Evolutionary conservation across 2,113 vertebrate species (phyloP), one percentile per base, ranked within the genome.

Genomic region (Albula glossodonta): DNA sequence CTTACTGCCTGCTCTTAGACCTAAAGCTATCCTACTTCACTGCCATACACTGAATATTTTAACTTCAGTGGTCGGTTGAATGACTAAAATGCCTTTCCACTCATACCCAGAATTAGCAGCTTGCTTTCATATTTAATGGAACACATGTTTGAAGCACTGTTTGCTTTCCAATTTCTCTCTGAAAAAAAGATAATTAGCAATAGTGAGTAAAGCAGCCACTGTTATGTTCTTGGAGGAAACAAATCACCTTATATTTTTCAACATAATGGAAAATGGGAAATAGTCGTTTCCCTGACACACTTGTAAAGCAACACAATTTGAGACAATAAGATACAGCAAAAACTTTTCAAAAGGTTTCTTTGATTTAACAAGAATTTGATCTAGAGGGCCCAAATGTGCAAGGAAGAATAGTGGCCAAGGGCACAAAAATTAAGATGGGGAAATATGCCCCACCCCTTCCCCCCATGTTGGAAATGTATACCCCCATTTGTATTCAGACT

Each of bases 11-110:
- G 41, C 81, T 63, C 12, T 60, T 56, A 48, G 53, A 53, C 4
- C 78, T 17, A 31, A 22, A 81, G 31, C 31, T 41, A 41, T 8
- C 66, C 70, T 78, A 78, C 51, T 13, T 78, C 78, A 51, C 19
- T 78, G n/a, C 66, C 13, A 84, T 13, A 77, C 25, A 41, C 78
- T 84, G 60, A 84, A 84, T 84, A 84, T 84, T 84, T 78, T 70
- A 84, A 82, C 19, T 78, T 78, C 66, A 84, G 83, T 49, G 19
- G 83, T 77, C 25, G n/a, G 25, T 51, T 41, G 50, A 66, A 74
- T 77, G 48, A 22, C 49, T 83, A 48, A 51, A 66, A 22, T 50
- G 19, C 15, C 31, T 78, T 25, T 53, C 51, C 25, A 41, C 70
- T 8, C 22, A 50, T 25, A 56, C 66, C 19, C n/a, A 78, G 74